A percentile compares a stretch with the other conserved stretches of the same genome.
Evolutionary conservation across 2,888 invertebrate genomes (phyloP).

Genomic region (Cephus pulcher): DNA sequence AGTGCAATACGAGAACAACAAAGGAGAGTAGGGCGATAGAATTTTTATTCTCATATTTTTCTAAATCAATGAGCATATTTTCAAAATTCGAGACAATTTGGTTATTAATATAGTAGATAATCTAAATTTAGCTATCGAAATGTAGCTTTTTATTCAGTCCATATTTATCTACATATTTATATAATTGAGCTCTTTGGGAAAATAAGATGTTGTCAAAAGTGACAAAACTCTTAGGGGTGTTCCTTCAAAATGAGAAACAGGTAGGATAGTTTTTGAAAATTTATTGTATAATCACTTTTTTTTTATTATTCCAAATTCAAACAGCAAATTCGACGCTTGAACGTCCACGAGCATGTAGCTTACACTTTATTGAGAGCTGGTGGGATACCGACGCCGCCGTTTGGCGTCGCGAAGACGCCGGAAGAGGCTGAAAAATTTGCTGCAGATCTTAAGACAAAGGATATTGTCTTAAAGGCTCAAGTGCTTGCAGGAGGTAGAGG

Average conservation of each 20-base stretch:
- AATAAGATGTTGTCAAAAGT: background rate
- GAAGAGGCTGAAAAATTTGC: conserved; percentile 85
- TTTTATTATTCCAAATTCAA: conserved; percentile 36
- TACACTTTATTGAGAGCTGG: conserved; percentile 84
- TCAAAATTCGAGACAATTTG: background rate
- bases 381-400: conserved; percentile 89
- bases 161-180: background rate
- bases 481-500: conserved; percentile 93
- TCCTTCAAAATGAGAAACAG: background rate
- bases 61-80: background rate
- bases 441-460: conserved; percentile 76
- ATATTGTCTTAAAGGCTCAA: conserved; percentile 87
- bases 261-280: background rate
- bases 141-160: background rate
- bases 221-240: background rate
- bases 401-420: conserved; percentile 84
- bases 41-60: background rate
- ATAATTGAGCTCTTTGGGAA: background rate
- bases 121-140: background rate
- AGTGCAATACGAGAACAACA: background rate
- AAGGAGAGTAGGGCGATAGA: background rate
- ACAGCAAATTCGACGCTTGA: conserved; percentile 79
- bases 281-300: background rate
- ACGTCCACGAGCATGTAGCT: conserved; percentile 93
- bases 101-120: background rate